A percentile compares a stretch with the other conserved stretches of the same genome.
phyloP scores from a whole-genome alignment of 2,113 vertebrate species.

The Indicator maculatus region DNA sequence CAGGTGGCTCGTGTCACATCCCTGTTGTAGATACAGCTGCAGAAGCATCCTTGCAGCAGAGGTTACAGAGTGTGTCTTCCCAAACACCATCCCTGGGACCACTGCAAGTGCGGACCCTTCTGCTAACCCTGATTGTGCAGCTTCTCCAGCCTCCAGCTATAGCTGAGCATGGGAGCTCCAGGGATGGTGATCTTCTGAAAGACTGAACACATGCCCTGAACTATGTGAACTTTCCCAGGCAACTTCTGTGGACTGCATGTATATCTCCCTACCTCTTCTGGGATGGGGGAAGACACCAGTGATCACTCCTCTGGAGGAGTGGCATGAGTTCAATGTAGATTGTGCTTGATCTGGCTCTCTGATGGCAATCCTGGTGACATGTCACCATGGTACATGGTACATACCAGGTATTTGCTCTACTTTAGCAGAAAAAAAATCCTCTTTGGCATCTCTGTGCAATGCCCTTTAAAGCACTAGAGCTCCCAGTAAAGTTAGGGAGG shows the following conservation, averaged over 20 bases:
- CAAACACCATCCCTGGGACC: not conserved
- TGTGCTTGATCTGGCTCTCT: not conserved
- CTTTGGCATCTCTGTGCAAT: not conserved
- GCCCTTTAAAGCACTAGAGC: not conserved
- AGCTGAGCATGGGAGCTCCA: not conserved
- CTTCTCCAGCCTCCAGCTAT: not conserved
- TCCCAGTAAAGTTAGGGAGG: constrained; percentile 4
- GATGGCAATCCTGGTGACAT: not conserved
- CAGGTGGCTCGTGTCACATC: not conserved
- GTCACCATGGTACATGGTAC: not conserved
- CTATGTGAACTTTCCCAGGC: not conserved
- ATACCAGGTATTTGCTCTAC: not conserved
- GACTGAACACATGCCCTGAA: not conserved
- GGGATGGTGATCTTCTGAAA: not conserved
- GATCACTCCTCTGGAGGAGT: not conserved
- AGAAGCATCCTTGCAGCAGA: not conserved
- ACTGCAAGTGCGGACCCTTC: not conserved
- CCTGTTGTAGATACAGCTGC: not conserved
- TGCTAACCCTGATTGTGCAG: not conserved
- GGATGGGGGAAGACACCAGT: not conserved
- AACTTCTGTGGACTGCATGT: not conserved
- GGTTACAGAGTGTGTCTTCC: not conserved
- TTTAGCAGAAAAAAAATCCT: not conserved
- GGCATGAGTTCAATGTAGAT: not conserved
- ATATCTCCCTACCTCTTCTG: not conserved